Evolutionary conservation across 2,888 invertebrate species (phyloP), one percentile per base, ranked within the genome.

Genomic region (Achlya flavicornis): DNA sequence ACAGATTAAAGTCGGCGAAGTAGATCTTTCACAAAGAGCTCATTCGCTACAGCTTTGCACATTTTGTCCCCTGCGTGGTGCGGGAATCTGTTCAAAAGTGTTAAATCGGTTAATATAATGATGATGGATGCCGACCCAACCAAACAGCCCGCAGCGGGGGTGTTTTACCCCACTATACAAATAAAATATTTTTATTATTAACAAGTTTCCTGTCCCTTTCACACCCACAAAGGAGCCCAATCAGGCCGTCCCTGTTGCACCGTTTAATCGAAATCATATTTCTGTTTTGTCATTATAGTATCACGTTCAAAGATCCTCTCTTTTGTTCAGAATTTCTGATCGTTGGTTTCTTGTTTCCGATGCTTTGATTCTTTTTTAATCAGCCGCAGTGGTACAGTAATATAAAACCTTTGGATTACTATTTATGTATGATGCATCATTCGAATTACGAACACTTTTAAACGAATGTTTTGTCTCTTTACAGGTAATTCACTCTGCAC

Each of bases 41-140:
- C 66, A 64, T 68, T 66, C 64, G 65, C 68, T 75, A 62, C 61
- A 75, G 68, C 77, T 76, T 78, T 73, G 80, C 74, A 77, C 75
- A 71, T 73, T 68, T 74, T 77, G 72, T 72, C 73, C 78, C 76
- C 76, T 67, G 62, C 7, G 58, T 82, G 89, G 84, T 85, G 84
- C 81, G 79, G 84, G 85, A 92, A 91, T 92, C 90, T 90, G 91
- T 92, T 92, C 89, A 89, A 93, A 93, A 93, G 93, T 93, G 93
- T 93, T 93, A 93, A 93, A 92, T 92, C 93, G 88, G 93, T 93
- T 93, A 92, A 89, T 92, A 89, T 93, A 93, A 93, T 93, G 93
- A 93, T 93, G 93, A 93, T 93, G 89, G 91, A 93, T 93, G 90
- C 87, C 76, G 88, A 84, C 86, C 90, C 88, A 81, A 88, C 91